A percentile compares a stretch with the other conserved stretches of the same genome.
Conservation (phyloP, 1,140 invertebrate species). For the Prorops nasuta region DNA sequence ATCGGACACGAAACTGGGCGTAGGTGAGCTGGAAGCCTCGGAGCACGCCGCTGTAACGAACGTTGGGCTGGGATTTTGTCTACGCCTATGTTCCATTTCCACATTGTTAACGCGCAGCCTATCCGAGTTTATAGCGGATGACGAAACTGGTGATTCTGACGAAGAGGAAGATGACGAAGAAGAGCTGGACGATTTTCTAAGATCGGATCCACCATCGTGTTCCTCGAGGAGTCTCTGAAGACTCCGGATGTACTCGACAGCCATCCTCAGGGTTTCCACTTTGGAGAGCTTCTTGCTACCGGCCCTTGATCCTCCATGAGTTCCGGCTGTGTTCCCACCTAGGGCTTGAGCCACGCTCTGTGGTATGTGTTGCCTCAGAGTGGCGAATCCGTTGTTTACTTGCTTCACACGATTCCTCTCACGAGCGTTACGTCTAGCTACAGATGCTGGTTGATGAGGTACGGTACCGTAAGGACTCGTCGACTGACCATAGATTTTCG, state of each 20-base stretch:
- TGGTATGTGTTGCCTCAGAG: constrained; percentile 84
- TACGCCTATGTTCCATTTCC: constrained; percentile 24
- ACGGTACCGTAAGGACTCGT: constrained; percentile 53
- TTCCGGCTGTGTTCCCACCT: constrained; percentile 41
- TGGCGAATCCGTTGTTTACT: constrained; percentile 92
- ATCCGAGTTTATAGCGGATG: constrained; percentile 6
- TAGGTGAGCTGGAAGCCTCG: constrained; percentile 73
- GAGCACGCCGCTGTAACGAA: constrained; percentile 64
- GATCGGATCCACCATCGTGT: constrained; percentile 53
- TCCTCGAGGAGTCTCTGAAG: constrained; percentile 81
- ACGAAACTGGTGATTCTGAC: constrained; percentile 24
- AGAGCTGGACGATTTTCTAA: constrained; percentile 20
- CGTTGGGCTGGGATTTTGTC: constrained; percentile 39
- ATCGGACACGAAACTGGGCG: constrained; percentile 78
- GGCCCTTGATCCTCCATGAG: constrained; percentile 65
- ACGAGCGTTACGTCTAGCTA: constrained; percentile 86
- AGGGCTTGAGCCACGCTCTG: constrained; percentile 71
- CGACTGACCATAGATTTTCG: constrained; percentile 43
- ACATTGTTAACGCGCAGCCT: constrained; percentile 24
- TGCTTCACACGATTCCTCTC: constrained; percentile 93
- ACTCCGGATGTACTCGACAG: constrained; percentile 91
- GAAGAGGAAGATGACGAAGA: constrained; percentile 29
- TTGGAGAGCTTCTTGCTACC: constrained; percentile 85
- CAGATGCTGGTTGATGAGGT: constrained; percentile 72
- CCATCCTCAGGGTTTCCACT: constrained; percentile 90